A percentile compares a stretch with the other conserved stretches of the same genome.
Conservation (phyloP, 2,113 vertebrate genomes). For the Oncorhynchus masou region DNA sequence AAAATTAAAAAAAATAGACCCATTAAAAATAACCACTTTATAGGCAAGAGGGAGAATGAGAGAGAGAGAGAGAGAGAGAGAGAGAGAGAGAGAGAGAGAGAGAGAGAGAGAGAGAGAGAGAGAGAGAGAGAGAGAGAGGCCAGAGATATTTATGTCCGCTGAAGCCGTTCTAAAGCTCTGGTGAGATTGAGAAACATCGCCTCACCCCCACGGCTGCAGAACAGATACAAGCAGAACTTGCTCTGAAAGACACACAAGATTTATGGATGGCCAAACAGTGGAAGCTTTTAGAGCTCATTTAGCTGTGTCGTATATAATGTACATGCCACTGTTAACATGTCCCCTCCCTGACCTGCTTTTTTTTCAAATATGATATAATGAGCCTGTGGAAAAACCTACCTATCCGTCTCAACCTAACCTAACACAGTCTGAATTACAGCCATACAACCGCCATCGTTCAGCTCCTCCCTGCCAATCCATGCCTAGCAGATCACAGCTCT, state of each 20-base stretch:
- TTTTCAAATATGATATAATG: constrained; percentile 45
- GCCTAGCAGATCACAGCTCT: constrained; percentile 38
- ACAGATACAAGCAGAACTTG: constrained; percentile 45
- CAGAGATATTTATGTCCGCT: constrained; percentile 42
- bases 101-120: constrained; percentile 24
- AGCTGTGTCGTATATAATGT: constrained; percentile 54
- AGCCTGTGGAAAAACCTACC: constrained; percentile 24
- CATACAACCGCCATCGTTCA: constrained; percentile 38
- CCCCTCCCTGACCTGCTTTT: constrained; percentile 40
- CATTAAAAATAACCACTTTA: constrained; percentile 33
- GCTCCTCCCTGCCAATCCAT: constrained; percentile 40
- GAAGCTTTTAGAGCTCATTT: constrained; percentile 58
- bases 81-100: constrained; percentile 36
- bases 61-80: neutral
- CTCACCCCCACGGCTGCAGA: constrained; percentile 26
- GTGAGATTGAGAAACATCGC: constrained; percentile 28
- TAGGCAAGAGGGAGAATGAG: constrained; percentile 18
- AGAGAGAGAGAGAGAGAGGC: constrained; percentile 35
- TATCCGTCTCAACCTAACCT: constrained; percentile 22
- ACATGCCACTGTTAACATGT: constrained; percentile 52
- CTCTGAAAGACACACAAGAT: constrained; percentile 47
- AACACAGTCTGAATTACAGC: constrained; percentile 40
- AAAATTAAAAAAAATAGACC: constrained; percentile 19
- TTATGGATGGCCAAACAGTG: constrained; percentile 51
- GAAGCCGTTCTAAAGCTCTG: constrained; percentile 48